Evolutionary conservation across 2,888 invertebrate species (phyloP), one percentile per base, ranked within the genome.

Genomic region (Eupithecia insigniata): DNA sequence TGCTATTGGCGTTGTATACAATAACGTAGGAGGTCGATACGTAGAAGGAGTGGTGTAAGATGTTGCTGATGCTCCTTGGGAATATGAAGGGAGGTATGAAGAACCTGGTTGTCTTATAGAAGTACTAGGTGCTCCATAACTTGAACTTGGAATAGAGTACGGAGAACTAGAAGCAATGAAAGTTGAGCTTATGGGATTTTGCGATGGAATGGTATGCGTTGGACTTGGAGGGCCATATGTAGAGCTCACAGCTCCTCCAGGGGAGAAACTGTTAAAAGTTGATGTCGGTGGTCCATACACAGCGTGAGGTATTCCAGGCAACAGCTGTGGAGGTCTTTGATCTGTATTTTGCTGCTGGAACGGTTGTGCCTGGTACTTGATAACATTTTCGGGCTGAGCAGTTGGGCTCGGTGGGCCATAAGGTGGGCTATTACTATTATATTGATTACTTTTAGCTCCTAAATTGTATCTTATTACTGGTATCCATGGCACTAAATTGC

Each of bases 401-500:
- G 92, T 93, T 8, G 90, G 90, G 82, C 90, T 92, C 1, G 93
- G 92, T 7, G 92, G 90, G 18, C 93, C 92, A 72, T 94, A 93
- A 3, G 92, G 91, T 3, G 93, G 89, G 74, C 84, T 84, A 36
- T 80, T 78, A 83, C 83, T 90, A 76, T 86, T 87, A 71, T 86
- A 83, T 70, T 73, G 70, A n/a, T 73, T 71, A 85, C 86, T 90
- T 88, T 91, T 89, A 79, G 87, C 84, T 79, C 88, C 89, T 85
- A 90, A 81, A 82, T 92, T 91, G 84, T 93, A 94, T 87, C 90
- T 90, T 80, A 94, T 90, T 76, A 97, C 96, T 51, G 98, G 98
- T 81, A 97, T 95, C 98, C 98, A 98, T 73, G 98, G 97, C 82
- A 96, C 95, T 86, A 96, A 95, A 86, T 97, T 97, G 84, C 98